Evolutionary conservation across 2,888 invertebrate genomes (phyloP).

Genomic region (Euclidia mi): DNA sequence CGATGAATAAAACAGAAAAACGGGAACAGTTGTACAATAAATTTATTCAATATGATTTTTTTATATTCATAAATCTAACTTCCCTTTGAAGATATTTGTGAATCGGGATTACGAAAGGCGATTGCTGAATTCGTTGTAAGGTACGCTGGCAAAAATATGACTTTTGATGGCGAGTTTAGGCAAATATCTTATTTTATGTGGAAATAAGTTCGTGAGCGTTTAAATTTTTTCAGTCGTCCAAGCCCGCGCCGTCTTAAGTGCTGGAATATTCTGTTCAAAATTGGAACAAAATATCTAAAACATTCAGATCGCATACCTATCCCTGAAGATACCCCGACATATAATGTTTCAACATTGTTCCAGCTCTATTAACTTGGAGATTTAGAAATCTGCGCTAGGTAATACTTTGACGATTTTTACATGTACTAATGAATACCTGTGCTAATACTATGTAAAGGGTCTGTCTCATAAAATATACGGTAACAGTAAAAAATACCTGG

Average conservation of each 20-base stretch:
- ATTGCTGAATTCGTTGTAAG: conserved; percentile 33
- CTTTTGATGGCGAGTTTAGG: conserved; percentile 27
- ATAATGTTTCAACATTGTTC: too few relatives aligned
- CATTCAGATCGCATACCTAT: too few relatives aligned
- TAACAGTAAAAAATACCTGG: too few relatives aligned
- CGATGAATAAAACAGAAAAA: conserved; percentile 56
- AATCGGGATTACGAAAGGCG: conserved; percentile 41
- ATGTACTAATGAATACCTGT: too few relatives aligned
- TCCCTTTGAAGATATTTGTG: conserved; percentile 38
- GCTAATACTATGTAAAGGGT: too few relatives aligned
- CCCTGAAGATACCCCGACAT: too few relatives aligned
- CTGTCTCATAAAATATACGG: too few relatives aligned
- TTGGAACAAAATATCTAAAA: too few relatives aligned
- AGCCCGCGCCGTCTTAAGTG: neutral
- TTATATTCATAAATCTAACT: conserved; percentile 40
- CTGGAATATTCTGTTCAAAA: too few relatives aligned
- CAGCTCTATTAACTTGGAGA: too few relatives aligned
- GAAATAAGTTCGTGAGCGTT: neutral
- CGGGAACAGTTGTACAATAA: conserved; percentile 27
- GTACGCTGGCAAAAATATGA: conserved; percentile 21
- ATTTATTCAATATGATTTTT: conserved; percentile 36
- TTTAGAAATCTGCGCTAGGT: too few relatives aligned
- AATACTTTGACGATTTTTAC: too few relatives aligned
- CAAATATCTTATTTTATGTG: conserved; percentile 12
- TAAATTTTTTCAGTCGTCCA: neutral